Evolutionary conservation across 2,888 invertebrate genomes (phyloP).

Genomic region (Stictocephala bisonia): DNA sequence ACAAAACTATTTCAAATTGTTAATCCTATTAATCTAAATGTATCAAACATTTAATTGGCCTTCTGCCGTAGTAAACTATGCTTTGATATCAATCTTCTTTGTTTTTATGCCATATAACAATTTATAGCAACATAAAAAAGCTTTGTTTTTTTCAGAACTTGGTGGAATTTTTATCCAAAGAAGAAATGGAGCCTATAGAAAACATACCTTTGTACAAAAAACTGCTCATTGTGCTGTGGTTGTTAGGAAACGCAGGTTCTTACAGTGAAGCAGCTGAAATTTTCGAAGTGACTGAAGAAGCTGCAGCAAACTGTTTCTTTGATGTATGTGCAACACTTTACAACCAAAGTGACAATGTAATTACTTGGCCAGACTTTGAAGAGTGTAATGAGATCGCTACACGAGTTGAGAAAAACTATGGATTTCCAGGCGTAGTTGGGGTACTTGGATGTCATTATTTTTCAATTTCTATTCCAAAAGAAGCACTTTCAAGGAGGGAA

Average conservation of each 20-base stretch:
- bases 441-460: slow-evolving; percentile 11
- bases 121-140: no score
- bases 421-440: slow-evolving; percentile 33
- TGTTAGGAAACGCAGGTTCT: not conserved
- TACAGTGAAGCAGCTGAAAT: not conserved
- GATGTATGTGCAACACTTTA: slow-evolving; percentile 29
- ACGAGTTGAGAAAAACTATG: not conserved
- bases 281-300: slow-evolving; percentile 10
- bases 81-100: no score
- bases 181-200: slow-evolving; percentile 34
- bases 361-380: slow-evolving; percentile 11
- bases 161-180: not conserved
- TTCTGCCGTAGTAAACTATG: no score
- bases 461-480: slow-evolving; percentile 25
- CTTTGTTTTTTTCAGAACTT: slow-evolving; percentile 25
- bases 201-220: slow-evolving; percentile 12
- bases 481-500: slow-evolving; percentile 11
- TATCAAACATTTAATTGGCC: no score
- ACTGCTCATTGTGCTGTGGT: slow-evolving; percentile 16
- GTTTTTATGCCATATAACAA: no score
- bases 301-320: slow-evolving; percentile 7
- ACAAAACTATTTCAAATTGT: no score
- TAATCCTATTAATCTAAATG: no score
- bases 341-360: slow-evolving; percentile 7
- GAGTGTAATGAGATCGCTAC: not conserved